phyloP scores from a whole-genome alignment of 1,140 invertebrate species.

The Hyles vespertilio region DNA sequence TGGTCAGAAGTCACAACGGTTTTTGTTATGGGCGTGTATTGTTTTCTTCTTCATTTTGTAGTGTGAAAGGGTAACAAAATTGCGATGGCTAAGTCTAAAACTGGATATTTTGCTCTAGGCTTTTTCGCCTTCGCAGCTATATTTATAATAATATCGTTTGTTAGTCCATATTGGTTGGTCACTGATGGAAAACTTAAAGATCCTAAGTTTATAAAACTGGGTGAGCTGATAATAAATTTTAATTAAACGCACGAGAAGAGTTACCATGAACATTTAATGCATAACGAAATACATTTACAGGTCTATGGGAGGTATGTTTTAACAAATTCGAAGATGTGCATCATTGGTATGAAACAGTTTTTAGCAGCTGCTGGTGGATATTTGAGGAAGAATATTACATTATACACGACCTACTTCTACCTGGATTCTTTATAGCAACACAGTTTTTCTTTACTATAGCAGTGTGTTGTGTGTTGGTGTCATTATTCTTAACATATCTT shows the following conservation, averaged over 20 bases:
- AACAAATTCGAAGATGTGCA: slow-evolving; percentile 87
- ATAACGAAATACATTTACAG: slow-evolving; percentile 76
- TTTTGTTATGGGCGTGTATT: slow-evolving; percentile 16
- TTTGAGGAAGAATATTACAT: slow-evolving; percentile 96
- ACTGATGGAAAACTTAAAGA: slow-evolving; percentile 88
- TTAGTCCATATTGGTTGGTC: slow-evolving; percentile 94
- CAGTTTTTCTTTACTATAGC: slow-evolving; percentile 95
- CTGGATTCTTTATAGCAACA: slow-evolving; percentile 93
- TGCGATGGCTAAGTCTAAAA: slow-evolving; percentile 75
- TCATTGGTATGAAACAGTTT: slow-evolving; percentile 85
- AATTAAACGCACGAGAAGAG: background rate
- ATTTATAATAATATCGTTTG: slow-evolving; percentile 91
- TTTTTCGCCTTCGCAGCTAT: slow-evolving; percentile 82
- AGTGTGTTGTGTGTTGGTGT: slow-evolving; percentile 85
- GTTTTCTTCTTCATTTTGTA: slow-evolving; percentile 9
- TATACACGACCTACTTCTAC: slow-evolving; percentile 87
- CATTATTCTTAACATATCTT: slow-evolving; percentile 81
- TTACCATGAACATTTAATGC: background rate
- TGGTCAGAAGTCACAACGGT: too few relatives aligned
- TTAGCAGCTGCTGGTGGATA: slow-evolving; percentile 93
- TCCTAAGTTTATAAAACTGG: slow-evolving; percentile 88
- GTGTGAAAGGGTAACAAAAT: background rate
- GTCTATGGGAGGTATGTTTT: slow-evolving; percentile 96
- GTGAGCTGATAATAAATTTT: slow-evolving; percentile 64
- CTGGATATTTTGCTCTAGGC: slow-evolving; percentile 81